Evolutionary conservation across 2,888 invertebrate species (phyloP).

Genomic region (Synanthedon andrenaeformis): DNA sequence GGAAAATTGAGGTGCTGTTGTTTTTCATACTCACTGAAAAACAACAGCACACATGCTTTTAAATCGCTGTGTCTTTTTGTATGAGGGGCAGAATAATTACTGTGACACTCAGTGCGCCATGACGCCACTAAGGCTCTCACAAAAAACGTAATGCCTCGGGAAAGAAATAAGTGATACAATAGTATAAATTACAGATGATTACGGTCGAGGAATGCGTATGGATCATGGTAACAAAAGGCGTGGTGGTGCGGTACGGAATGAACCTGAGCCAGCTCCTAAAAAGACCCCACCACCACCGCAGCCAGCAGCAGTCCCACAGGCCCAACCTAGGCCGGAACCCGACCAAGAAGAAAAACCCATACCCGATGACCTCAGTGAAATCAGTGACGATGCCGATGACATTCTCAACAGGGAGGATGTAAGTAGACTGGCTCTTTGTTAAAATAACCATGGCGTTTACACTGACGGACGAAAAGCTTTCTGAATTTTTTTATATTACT

Average conservation of each 20-base stretch:
- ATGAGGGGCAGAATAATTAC: too few species aligned
- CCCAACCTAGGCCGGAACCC: constrained; percentile 36
- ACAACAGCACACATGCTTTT: too few species aligned
- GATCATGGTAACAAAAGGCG: constrained; percentile 51
- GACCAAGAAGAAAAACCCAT: constrained; percentile 66
- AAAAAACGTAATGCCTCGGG: too few species aligned
- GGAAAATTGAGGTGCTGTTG: too few species aligned
- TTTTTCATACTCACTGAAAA: too few species aligned
- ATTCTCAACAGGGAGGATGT: constrained; percentile 84
- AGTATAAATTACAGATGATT: constrained; percentile 35
- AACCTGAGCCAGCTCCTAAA: constrained; percentile 34
- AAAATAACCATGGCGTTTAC: neutral
- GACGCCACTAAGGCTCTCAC: too few species aligned
- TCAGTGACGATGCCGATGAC: constrained; percentile 90
- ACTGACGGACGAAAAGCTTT: neutral
- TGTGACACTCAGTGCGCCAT: too few species aligned
- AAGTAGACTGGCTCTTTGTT: constrained; percentile 14
- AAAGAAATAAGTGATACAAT: neutral
- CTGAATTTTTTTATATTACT: constrained; percentile 1
- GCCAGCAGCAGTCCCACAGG: constrained; percentile 24
- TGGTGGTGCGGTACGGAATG: constrained; percentile 34
- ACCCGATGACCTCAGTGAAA: constrained; percentile 84
- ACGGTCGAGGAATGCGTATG: constrained; percentile 53
- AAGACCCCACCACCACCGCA: constrained; percentile 41
- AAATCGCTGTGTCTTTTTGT: too few species aligned